These are phyloP conservation scores for Xiphorhynchus erythropygius DNA, from an alignment of 2,797 vertebrate genomes.

Conservation along the genomic window DNA sequence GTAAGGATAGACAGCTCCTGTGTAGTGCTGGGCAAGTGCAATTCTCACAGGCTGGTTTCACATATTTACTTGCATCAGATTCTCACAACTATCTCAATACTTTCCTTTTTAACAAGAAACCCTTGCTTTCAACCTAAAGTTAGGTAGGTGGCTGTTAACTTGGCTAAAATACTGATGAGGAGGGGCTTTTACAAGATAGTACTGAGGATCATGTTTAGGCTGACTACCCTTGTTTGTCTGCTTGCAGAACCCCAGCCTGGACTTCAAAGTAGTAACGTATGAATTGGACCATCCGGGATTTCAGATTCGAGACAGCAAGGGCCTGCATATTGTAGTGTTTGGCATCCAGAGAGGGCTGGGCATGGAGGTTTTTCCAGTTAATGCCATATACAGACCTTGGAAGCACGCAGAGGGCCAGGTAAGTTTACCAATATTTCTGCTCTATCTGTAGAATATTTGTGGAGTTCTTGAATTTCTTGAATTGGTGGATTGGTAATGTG, in stretches of 20 bases:
- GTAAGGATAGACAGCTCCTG: neutral
- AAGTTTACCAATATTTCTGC: neutral
- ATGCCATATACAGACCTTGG: conserved; percentile 97
- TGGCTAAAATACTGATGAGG: neutral
- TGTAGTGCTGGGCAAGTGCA: neutral
- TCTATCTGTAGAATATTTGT: neutral
- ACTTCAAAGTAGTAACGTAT: conserved; percentile 99
- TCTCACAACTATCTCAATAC: neutral
- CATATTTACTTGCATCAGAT: neutral
- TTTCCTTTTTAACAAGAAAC: neutral
- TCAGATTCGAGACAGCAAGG: conserved; percentile 96
- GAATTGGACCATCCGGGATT: conserved; percentile 97
- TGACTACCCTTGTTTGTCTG: neutral
- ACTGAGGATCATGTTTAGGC: neutral
- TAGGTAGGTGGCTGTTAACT: neutral
- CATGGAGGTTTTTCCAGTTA: conserved; percentile 95
- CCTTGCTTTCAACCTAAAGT: neutral
- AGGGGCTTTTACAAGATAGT: neutral
- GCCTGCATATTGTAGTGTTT: conserved; percentile 94
- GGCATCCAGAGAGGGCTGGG: conserved; percentile 95
- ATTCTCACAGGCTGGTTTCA: neutral
- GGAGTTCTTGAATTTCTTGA: neutral
- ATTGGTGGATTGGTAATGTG: neutral
- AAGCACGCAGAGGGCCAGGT: conserved; percentile 99
- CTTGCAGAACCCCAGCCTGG: conserved; percentile 91